These are phyloP conservation scores for Oryzias melastigma DNA, from an alignment of 2,113 vertebrate genomes.

Conservation along the genomic window DNA sequence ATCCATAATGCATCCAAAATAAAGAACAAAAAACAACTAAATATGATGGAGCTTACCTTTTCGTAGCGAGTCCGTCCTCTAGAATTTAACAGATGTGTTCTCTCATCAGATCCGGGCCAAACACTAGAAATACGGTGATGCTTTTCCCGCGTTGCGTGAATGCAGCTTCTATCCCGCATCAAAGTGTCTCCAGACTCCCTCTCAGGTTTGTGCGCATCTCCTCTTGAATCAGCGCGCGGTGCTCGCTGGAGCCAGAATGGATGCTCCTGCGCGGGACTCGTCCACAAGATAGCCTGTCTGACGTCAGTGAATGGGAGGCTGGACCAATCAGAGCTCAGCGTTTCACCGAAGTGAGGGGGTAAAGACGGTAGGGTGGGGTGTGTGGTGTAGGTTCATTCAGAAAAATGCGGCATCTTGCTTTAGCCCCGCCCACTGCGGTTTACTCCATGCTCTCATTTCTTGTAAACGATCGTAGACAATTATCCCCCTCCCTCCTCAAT, in stretches of 20 bases:
- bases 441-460: slow-evolving; percentile 42
- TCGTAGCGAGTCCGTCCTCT: slow-evolving; percentile 5
- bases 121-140: slow-evolving; percentile 1
- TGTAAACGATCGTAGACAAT: slow-evolving; percentile 35
- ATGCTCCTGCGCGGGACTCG: slow-evolving; percentile 47
- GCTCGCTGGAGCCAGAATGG: slow-evolving; percentile 55
- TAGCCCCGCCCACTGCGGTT: slow-evolving; percentile 81
- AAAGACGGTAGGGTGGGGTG: slow-evolving; percentile 3
- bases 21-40: neutral
- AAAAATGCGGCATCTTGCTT: slow-evolving; percentile 81
- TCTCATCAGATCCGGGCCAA: slow-evolving; percentile 8
- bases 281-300: slow-evolving; percentile 62
- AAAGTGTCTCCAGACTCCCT: slow-evolving; percentile 17
- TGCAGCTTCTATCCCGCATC: slow-evolving; percentile 19
- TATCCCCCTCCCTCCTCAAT: neutral
- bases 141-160: neutral
- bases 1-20: slow-evolving; percentile 10
- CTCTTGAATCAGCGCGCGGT: slow-evolving; percentile 22
- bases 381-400: slow-evolving; percentile 82
- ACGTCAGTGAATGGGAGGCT: slow-evolving; percentile 71
- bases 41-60: slow-evolving; percentile 41
- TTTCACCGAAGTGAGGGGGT: slow-evolving; percentile 29
- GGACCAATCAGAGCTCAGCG: slow-evolving; percentile 53
- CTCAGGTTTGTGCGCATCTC: slow-evolving; percentile 11
- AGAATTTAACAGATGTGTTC: neutral